Evolutionary conservation across 2,113 vertebrate genomes (phyloP), one percentile per base, ranked within the genome.

Genomic region (Mormyrus iriodes): DNA sequence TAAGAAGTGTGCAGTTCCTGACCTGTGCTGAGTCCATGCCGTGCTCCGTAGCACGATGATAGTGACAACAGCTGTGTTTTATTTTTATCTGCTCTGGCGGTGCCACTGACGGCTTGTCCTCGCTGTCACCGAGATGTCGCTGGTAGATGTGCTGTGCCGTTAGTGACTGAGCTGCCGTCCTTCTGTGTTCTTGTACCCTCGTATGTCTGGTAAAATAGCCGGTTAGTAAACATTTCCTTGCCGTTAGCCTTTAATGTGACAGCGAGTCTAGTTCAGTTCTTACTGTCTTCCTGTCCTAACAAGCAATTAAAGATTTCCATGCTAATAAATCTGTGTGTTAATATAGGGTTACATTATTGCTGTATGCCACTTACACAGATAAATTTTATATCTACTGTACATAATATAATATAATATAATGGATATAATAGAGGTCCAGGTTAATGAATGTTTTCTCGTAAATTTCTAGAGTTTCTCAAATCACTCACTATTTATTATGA

Each of bases 331-430:
- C 10, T 42, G 17, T 79, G 73, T 19, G 4, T 79, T 79, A 35
- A 42, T 79, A 42, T 79, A 79, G n/a, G 35, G 73, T 79, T 35
- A 79, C 4, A 19, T 35, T 42, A 79, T 79, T 79, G 73, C 73
- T 19, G 35, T 39, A 19, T 42, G 35, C 73, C 52, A 53, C 52
- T 13, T 53, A 13, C 52, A 53, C 52, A 15, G 52, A 79, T 79
- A 79, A 2, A 79, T 79, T 79, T 79, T 79, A 79, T 42, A 79
- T 39, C 35, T 79, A 42, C 73, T 79, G 31, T 79, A 19, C 35
- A 79, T 42, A 79, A 79, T 79, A 69, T 69, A 69, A 42, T 79
- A n/a, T n/a, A n/a, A n/a, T n/a, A n/a, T n/a, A n/a, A n/a, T n/a
- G 3, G 15, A 42, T 39, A 42, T 39, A 79, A 79, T 42, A 79